Evolutionary conservation across 2,113 vertebrate species (phyloP).

Genomic region (Edolisoma coerulescens): DNA sequence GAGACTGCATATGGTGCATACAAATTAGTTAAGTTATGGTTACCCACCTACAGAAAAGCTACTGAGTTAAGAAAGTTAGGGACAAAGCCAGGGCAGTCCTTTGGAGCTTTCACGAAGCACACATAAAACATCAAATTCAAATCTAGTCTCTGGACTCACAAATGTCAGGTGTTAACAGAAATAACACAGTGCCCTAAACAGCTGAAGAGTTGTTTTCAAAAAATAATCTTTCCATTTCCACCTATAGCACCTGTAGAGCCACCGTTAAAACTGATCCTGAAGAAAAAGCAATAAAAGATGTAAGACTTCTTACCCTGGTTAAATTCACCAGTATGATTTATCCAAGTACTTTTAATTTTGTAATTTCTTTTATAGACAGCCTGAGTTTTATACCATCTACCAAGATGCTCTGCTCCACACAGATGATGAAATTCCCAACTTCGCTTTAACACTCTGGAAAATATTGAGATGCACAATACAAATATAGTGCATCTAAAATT

Average conservation of each 20-base stretch:
- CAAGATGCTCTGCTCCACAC: neutral
- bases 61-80: slow-evolving; percentile 26
- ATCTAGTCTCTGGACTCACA: neutral
- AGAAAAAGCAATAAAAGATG: neutral
- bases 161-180: slow-evolving; percentile 7
- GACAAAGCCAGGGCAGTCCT: neutral
- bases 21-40: slow-evolving; percentile 52
- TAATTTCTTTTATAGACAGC: neutral
- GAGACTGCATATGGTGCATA: slow-evolving; percentile 30
- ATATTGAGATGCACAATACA: neutral
- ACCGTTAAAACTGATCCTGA: slow-evolving; percentile 12
- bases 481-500: neutral
- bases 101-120: neutral
- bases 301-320: neutral
- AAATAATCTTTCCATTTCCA: neutral
- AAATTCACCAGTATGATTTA: slow-evolving; percentile 4
- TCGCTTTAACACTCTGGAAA: neutral
- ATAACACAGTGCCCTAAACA: neutral
- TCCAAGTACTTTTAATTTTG: neutral
- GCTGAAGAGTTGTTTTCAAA: neutral
- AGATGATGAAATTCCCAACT: neutral
- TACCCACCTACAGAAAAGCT: slow-evolving; percentile 47
- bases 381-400: neutral
- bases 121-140: slow-evolving; percentile 14
- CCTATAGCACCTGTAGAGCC: neutral